Evolutionary conservation across 2,797 vertebrate species (phyloP).

Genomic region (Alfaro cultratus): DNA sequence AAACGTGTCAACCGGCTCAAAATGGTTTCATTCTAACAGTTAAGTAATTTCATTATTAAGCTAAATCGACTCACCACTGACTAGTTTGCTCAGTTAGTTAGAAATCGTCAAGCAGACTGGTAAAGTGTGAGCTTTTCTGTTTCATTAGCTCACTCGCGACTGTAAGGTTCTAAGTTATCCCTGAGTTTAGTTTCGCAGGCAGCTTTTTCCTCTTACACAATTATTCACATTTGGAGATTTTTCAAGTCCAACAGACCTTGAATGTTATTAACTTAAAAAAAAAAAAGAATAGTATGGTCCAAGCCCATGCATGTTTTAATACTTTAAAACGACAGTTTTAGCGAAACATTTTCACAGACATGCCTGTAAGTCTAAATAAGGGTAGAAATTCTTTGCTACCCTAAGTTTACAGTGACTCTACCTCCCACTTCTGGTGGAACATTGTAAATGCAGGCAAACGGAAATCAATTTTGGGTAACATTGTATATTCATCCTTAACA

Average conservation of each 20-base stretch:
- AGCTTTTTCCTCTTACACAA: neutral
- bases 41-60: neutral
- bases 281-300: too few relatives aligned
- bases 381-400: neutral
- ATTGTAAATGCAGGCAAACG: neutral
- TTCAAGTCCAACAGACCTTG: neutral
- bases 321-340: neutral
- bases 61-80: constrained; percentile 39
- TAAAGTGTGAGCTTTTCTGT: neutral
- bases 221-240: neutral
- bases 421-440: constrained; percentile 27
- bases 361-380: rapidly evolving
- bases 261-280: neutral
- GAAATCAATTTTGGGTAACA: neutral
- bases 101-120: neutral
- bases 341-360: neutral
- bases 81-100: constrained; percentile 1
- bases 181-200: neutral
- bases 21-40: neutral
- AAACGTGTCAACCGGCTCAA: neutral
- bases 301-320: neutral
- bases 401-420: neutral
- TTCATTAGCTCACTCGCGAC: neutral
- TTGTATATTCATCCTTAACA: neutral
- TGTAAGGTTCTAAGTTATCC: rapidly evolving